A percentile compares a stretch with the other conserved stretches of the same genome.
phyloP scores from a whole-genome alignment of 2,797 vertebrate genomes.

The Myotis findleyi region DNA sequence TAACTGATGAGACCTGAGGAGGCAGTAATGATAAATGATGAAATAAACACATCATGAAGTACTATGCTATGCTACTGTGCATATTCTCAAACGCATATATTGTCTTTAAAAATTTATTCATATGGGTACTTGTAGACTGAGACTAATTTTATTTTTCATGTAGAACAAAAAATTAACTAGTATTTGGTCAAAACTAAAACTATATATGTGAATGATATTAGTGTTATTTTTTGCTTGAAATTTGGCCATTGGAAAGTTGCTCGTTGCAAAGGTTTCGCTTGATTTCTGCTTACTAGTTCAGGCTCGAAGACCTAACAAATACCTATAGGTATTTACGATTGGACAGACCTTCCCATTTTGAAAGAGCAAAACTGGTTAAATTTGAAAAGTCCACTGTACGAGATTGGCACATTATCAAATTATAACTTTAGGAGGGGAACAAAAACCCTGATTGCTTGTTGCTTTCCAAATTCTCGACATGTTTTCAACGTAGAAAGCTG shows the following conservation, averaged over 20 bases:
- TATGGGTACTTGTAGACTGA: background rate
- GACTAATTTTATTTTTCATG: background rate
- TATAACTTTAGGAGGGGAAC: conserved; percentile 45
- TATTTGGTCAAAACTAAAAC: background rate
- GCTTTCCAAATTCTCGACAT: conserved; percentile 68
- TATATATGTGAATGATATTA: background rate
- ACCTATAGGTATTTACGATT: background rate
- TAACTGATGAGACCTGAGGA: background rate
- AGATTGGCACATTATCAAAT: conserved; percentile 51
- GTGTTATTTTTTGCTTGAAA: background rate
- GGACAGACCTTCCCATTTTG: conserved; percentile 67
- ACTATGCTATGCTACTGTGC: background rate
- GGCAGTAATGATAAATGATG: background rate
- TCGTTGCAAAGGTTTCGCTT: background rate
- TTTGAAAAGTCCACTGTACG: conserved; percentile 32
- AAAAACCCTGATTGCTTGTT: conserved; percentile 71
- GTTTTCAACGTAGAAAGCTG: conserved; percentile 46
- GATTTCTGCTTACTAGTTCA: conserved; percentile 49
- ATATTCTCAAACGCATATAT: background rate
- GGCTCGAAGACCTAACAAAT: conserved; percentile 50
- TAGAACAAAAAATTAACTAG: background rate
- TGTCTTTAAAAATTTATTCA: background rate
- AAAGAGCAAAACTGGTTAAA: conserved; percentile 71
- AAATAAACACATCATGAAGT: background rate
- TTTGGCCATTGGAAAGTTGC: background rate